These are phyloP conservation scores for Drosophila pruinosa DNA, from an alignment of 1,140 invertebrate species.

Conservation along the genomic window DNA sequence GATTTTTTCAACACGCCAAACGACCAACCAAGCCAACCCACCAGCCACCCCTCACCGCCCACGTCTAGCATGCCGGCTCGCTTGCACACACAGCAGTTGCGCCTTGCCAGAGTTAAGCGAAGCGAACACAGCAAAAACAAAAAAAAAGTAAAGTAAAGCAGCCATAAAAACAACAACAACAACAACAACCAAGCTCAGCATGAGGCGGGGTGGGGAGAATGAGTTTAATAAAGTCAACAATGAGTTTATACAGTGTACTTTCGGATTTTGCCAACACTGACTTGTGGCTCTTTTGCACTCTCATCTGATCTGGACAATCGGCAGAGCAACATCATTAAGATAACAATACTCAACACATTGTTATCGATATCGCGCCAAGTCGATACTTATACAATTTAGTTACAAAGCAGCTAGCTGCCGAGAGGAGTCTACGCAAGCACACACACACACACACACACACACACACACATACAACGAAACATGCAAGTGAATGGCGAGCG, in stretches of 20 bases:
- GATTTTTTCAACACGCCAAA: constrained; percentile 41
- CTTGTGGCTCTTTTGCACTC: constrained; percentile 5
- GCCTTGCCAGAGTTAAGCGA: constrained; percentile 19
- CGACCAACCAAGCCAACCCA: not conserved
- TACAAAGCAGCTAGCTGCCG: constrained; percentile 1
- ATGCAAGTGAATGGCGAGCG: not conserved
- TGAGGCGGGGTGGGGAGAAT: not conserved
- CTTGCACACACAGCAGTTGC: constrained; percentile 9
- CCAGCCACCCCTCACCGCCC: not conserved
- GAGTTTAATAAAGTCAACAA: constrained; percentile 15
- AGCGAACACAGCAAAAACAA: constrained; percentile 2
- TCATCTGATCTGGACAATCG: constrained; percentile 18
- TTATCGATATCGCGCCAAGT: constrained; percentile 29
- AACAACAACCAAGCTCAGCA: not conserved
- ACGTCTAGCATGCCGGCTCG: constrained; percentile 13
- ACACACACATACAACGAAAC: not conserved
- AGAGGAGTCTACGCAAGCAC: constrained; percentile 5
- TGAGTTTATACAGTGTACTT: too few species aligned
- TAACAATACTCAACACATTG: constrained; percentile 28
- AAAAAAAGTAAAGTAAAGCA: constrained; percentile 1
- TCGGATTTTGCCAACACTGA: constrained; percentile 16
- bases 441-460: not conserved
- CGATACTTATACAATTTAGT: constrained; percentile 17
- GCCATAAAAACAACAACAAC: not conserved
- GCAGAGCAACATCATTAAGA: not conserved